Conservation (phyloP, 2,888 invertebrate species). For the Drosophila greeni region DNA sequence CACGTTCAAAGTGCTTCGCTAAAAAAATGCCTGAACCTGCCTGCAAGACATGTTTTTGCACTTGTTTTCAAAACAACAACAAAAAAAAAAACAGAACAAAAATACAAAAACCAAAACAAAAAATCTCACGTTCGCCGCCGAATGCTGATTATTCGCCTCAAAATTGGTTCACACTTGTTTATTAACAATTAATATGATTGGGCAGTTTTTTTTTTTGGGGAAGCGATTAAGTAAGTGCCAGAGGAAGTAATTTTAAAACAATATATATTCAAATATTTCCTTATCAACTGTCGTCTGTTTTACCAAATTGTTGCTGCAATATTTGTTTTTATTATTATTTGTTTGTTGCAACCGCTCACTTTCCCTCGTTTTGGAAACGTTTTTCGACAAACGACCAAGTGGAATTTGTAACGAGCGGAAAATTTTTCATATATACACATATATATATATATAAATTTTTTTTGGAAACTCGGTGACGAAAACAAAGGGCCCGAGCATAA, state of each 20-base stretch:
- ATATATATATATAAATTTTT: background rate
- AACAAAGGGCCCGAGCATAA: slow-evolving; percentile 34
- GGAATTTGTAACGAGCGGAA: slow-evolving; percentile 61
- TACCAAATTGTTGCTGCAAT: slow-evolving; percentile 1
- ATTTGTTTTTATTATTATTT: background rate
- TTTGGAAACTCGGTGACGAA: slow-evolving; percentile 27
- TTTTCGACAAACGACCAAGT: slow-evolving; percentile 22
- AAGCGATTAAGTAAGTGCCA: slow-evolving; percentile 1
- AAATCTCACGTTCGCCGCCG: slow-evolving; percentile 1
- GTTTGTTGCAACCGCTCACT: slow-evolving; percentile 16
- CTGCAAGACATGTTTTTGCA: slow-evolving; percentile 2
- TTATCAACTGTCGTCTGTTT: slow-evolving; percentile 1
- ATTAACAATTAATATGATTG: slow-evolving; percentile 1
- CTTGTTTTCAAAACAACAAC: background rate
- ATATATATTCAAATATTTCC: background rate
- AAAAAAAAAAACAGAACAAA: background rate
- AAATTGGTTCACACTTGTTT: slow-evolving; percentile 11
- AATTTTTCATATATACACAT: slow-evolving; percentile 37
- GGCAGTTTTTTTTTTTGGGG: background rate
- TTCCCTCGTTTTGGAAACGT: slow-evolving; percentile 36
- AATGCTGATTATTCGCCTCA: background rate
- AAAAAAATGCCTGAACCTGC: slow-evolving; percentile 4
- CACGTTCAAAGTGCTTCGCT: slow-evolving; percentile 29
- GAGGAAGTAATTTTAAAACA: background rate
- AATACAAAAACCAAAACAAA: background rate